These are phyloP conservation scores for Platichthys flesus DNA, from an alignment of 2,113 vertebrate species.

Conservation along the genomic window DNA sequence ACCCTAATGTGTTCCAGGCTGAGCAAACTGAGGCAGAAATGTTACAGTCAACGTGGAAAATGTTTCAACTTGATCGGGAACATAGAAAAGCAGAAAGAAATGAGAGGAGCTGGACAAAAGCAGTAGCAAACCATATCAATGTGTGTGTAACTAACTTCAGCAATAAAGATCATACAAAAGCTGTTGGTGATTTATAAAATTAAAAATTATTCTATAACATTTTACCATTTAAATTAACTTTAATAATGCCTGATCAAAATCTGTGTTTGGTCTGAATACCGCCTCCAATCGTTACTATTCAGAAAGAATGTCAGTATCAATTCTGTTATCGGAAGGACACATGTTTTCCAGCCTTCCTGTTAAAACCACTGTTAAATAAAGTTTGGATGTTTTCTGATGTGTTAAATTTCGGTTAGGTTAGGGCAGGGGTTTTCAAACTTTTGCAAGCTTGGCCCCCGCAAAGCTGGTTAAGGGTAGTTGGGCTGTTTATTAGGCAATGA, in stretches of 20 bases:
- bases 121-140: too few species aligned
- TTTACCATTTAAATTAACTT: neutral
- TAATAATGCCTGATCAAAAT: neutral
- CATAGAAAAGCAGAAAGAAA: neutral
- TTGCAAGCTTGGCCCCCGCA: too few species aligned
- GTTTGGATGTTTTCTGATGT: too few species aligned
- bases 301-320: neutral
- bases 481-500: too few species aligned
- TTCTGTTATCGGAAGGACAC: too few species aligned
- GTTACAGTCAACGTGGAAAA: neutral
- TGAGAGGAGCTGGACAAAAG: neutral
- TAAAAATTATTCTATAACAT: neutral
- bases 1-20: neutral
- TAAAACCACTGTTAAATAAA: too few species aligned
- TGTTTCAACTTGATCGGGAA: neutral
- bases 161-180: neutral
- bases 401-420: too few species aligned
- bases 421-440: too few species aligned
- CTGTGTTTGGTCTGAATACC: too few species aligned
- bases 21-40: neutral
- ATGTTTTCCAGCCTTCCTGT: too few species aligned
- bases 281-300: neutral
- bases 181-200: neutral
- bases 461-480: too few species aligned
- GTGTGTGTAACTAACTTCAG: too few species aligned